Base-by-base conservation (phyloP, 2,797 vertebrate species). In the Pteronotus mesoamericanus region DNA sequence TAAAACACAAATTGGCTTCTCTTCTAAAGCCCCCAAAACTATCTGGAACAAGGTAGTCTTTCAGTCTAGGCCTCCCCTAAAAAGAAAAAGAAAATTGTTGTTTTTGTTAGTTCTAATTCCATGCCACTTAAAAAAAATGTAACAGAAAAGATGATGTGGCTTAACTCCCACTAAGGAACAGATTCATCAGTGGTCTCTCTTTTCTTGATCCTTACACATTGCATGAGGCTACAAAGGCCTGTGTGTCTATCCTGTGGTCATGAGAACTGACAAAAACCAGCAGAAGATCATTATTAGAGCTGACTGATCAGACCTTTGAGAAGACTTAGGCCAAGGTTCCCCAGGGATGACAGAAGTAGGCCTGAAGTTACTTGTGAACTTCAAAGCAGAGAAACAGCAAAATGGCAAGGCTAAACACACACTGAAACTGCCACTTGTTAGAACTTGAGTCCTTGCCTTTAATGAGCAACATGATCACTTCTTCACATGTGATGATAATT, bases 371-470 rank as follows among this genome's bases (percentile, higher is more conserved):
- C 29, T n/a, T 21, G 1, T 4, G 22, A 86, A 84, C 79, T 85
- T 89, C 82, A 78, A 59, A 82, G 37, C 39, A 21, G 57, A 57
- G 44, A 69, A 59, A 34, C 22, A 15, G 42, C 22, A 39, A 71
- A 69, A 29, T 15, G n/a, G 24, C 57, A 44, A 53, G 12, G 53
- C 18, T 71, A 42, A 57, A 24, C 68, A 39, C 79, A 34, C 34
- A 3, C 44, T 24, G 39, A 39, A 77, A 37, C 79, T 21, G 64
- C 51, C 44, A 37, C 93, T 24, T 94, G 95, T 92, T 14, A 21
- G 89, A 64, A 94, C 96, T 26, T 84, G 90, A 88, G 51, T 57
- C 77, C 87, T 44, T 48, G 22, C n/a, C 72, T 71, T 83, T 86
- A 93, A 86, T 71, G 48, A 91, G 89, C 32, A 91, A 51, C 10